Base-by-base conservation (phyloP, 2,888 invertebrate genomes). In the Tetranychus truncatus region DNA sequence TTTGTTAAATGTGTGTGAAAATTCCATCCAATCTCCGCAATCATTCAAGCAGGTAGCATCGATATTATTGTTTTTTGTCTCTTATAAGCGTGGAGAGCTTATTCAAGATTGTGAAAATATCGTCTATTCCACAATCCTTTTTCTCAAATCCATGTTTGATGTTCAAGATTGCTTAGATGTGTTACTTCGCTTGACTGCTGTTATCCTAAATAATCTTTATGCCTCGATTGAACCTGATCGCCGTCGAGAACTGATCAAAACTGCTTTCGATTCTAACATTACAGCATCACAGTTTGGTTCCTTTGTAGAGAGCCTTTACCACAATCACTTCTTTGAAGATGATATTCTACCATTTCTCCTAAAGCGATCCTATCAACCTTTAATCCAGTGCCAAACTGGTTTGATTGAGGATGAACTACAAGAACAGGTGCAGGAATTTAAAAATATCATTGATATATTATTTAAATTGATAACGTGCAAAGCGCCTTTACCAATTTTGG, bases 41-140 rank as follows among this genome's bases (percentile, higher is more conserved):
- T 18, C 69, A 20, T 24, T 24, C 34, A 9, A 24, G 21, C 21
- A 18, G 7, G 20, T 69, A 20, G 5, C 69, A 69, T 69, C 69
- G 6, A 20, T 55, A 9, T 15, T 55, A 8, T 15, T 55, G 15
- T 55, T 55, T 55, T 20, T 69, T 24, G 34, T 69, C n/a, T 69
- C 69, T 69, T 21, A 44, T 34, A 72, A 72, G n/a, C 15, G 72
- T 6, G 72, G 72, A 45, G 20, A 72, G 6, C 18, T 72, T 20
- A 34, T 72, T 1, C 9, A 15, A 34, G 45, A 72, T 72, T 46
- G 21, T 44, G 72, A 72, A 20, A 11, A 8, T 15, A 45, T 72
- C 1, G 72, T 46, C 1, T 34, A 72, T 69, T 69, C 20, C 34
- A 69, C 34, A 11, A 20, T 24, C 2, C 11, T 9, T 11, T 20